phyloP scores from a whole-genome alignment of 2,888 invertebrate genomes.

The Lysandra coridon region DNA sequence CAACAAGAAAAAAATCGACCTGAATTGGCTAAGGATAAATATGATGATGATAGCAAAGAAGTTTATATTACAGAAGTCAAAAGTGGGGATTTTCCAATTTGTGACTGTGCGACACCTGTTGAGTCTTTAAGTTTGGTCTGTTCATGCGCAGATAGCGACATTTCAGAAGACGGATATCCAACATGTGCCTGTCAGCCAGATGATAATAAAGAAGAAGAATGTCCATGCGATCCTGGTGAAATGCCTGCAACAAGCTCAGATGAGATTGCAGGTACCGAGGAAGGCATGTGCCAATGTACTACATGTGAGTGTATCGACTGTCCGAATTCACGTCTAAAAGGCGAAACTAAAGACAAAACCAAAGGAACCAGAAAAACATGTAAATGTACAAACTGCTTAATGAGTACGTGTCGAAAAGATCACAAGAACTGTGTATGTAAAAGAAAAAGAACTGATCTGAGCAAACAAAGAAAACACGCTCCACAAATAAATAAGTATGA shows the following conservation, averaged over 20 bases:
- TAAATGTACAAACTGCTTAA: neutral
- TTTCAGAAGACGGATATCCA: neutral
- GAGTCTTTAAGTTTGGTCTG: neutral
- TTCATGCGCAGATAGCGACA: neutral
- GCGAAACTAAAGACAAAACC: neutral
- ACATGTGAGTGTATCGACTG: conserved; percentile 60
- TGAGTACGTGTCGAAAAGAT: neutral
- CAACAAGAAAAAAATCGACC: neutral
- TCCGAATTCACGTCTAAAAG: conserved; percentile 34
- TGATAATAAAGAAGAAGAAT: neutral
- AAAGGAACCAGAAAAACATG: neutral
- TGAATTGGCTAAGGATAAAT: conserved; percentile 45
- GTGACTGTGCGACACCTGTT: conserved; percentile 49
- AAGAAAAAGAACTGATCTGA: neutral
- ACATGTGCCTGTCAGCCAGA: conserved; percentile 49
- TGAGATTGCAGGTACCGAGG: conserved; percentile 40
- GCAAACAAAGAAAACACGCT: neutral
- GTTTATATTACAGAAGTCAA: neutral
- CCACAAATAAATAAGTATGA: neutral
- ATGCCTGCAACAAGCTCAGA: neutral
- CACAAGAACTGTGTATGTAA: neutral
- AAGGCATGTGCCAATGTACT: conserved; percentile 52
- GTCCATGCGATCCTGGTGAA: neutral
- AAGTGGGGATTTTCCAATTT: conserved; percentile 36
- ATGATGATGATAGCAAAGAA: conserved; percentile 44